These are phyloP conservation scores for Choreutis nemorana DNA, from an alignment of 2,888 invertebrate genomes.

Conservation along the genomic window DNA sequence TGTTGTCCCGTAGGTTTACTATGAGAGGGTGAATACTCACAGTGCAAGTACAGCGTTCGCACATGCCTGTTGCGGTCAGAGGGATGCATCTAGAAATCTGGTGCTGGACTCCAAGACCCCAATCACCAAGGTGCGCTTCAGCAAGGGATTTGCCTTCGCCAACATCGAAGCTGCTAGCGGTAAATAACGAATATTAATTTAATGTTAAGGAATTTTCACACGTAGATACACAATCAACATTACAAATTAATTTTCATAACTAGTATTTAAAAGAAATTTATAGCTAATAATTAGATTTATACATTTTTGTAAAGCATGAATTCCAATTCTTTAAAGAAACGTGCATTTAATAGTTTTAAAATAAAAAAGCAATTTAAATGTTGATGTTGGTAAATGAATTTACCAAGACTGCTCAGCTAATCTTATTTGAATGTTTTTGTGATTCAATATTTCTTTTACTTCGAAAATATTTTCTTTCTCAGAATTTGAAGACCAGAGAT, in stretches of 20 bases:
- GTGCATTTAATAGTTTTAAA: too few relatives aligned
- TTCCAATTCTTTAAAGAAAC: too few relatives aligned
- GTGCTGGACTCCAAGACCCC: slow-evolving; percentile 71
- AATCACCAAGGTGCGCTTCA: slow-evolving; percentile 79
- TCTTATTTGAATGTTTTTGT: too few relatives aligned
- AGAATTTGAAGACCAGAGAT: slow-evolving; percentile 84
- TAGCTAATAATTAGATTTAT: too few relatives aligned
- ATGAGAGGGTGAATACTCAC: slow-evolving; percentile 83
- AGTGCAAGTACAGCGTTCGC: slow-evolving; percentile 80
- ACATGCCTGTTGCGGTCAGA: slow-evolving; percentile 78
- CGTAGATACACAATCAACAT: too few relatives aligned
- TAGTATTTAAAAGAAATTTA: too few relatives aligned
- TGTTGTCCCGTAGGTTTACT: slow-evolving; percentile 77
- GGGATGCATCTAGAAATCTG: slow-evolving; percentile 78
- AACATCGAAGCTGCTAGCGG: slow-evolving; percentile 77
- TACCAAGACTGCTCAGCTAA: too few relatives aligned
- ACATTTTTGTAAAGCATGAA: too few relatives aligned
- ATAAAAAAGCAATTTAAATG: too few relatives aligned
- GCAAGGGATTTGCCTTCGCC: slow-evolving; percentile 83
- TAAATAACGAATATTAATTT: too few relatives aligned
- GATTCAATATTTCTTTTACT: not conserved
- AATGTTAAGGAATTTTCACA: not conserved
- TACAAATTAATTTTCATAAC: too few relatives aligned
- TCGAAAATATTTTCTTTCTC: slow-evolving; percentile 14
- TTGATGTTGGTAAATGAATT: too few relatives aligned